These are phyloP conservation scores for Odontothrips loti DNA, from an alignment of 2,888 invertebrate genomes.

Conservation along the genomic window DNA sequence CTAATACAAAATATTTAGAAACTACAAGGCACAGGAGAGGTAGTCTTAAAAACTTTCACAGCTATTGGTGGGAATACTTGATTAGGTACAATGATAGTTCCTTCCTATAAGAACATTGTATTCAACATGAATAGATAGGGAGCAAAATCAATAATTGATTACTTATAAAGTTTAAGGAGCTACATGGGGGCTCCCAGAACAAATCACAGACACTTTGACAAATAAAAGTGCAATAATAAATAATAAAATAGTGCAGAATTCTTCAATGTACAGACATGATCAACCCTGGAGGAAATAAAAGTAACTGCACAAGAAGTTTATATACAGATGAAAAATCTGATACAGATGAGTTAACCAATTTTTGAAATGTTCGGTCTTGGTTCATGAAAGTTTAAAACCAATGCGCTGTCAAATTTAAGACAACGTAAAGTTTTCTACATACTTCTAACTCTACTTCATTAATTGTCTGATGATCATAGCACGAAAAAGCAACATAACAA, in stretches of 20 bases:
- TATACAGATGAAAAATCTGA: no score
- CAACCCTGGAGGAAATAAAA: no score
- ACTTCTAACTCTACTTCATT: no score
- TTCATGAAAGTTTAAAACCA: no score
- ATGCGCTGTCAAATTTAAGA: no score
- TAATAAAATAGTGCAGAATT: not conserved
- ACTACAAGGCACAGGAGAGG: not conserved
- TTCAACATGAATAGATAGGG: not conserved
- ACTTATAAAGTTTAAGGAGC: not conserved
- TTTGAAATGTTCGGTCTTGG: no score
- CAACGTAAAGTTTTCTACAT: no score
- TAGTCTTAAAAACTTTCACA: constrained; percentile 16
- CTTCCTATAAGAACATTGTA: not conserved
- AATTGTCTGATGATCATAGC: no score
- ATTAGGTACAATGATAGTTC: not conserved
- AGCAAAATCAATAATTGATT: not conserved
- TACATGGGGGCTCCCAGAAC: not conserved
- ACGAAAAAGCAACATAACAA: no score
- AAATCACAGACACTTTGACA: not conserved
- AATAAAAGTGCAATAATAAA: not conserved
- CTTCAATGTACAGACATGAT: no score
- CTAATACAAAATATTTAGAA: not conserved
- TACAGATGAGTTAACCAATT: no score
- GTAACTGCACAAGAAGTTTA: no score
- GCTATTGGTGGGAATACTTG: not conserved